Evolutionary conservation across 2,797 vertebrate species (phyloP).

Genomic region (Etheostoma perlongum): DNA sequence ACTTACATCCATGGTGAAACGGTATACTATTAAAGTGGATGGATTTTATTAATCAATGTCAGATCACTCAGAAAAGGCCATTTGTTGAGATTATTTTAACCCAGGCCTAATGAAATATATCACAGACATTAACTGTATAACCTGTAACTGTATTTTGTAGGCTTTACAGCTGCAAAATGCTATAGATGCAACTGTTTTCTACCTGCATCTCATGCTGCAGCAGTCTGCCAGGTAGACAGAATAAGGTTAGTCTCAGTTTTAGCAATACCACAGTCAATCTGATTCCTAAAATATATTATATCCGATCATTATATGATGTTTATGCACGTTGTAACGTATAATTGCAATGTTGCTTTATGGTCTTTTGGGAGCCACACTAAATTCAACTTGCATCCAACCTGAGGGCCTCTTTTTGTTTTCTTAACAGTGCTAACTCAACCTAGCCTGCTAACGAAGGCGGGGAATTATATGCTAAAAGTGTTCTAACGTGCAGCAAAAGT

Average conservation of each 20-base stretch:
- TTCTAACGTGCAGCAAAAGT: conserved; percentile 42
- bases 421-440: conserved; percentile 82
- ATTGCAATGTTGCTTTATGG: conserved; percentile 47
- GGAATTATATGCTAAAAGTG: conserved; percentile 44
- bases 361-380: conserved; percentile 64
- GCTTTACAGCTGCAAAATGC: conserved; percentile 1
- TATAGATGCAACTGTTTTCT: conserved; percentile 11
- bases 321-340: conserved; percentile 18
- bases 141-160: background rate
- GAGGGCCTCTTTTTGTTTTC: conserved; percentile 89
- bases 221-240: conserved; percentile 55
- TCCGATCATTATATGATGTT: background rate
- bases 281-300: background rate
- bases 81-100: too few relatives aligned
- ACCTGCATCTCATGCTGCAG: conserved; percentile 59
- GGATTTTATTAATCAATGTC: too few relatives aligned
- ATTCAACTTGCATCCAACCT: conserved; percentile 76
- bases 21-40: too few relatives aligned
- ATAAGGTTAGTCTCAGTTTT: conserved; percentile 22
- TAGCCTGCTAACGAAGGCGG: conserved; percentile 76
- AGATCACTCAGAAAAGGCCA: too few relatives aligned
- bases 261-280: background rate
- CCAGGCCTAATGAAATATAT: background rate
- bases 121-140: background rate
- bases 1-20: too few relatives aligned